Percentiles rank a stretch among this genome's conserved stretches.
These are phyloP conservation scores for Thomomys bottae DNA, from an alignment of 2,113 vertebrate species.

Conservation along the genomic window DNA sequence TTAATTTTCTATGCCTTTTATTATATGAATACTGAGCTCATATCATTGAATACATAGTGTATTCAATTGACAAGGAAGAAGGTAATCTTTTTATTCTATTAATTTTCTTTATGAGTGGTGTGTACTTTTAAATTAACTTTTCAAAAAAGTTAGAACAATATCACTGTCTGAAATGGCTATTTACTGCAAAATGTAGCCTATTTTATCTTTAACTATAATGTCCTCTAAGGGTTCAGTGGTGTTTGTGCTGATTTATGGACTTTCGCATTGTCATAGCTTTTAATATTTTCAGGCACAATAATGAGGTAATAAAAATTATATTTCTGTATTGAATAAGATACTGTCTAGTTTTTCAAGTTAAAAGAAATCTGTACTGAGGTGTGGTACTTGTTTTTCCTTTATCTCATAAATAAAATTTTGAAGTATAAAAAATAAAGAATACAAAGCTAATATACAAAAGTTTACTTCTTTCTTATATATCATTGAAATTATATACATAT, in stretches of 20 bases:
- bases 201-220: background rate
- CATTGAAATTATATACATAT: too few species aligned
- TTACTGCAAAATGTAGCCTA: background rate
- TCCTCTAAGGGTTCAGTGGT: background rate
- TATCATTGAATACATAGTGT: background rate
- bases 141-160: background rate
- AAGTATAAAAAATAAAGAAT: background rate
- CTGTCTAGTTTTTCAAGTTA: background rate
- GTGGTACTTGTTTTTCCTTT: background rate
- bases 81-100: background rate
- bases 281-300: slow-evolving; percentile 12
- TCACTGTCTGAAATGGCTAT: background rate
- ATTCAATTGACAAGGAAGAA: slow-evolving; percentile 19
- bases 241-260: background rate
- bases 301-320: background rate
- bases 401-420: background rate
- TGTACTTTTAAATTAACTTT: background rate
- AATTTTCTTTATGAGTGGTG: background rate
- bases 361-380: background rate
- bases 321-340: background rate
- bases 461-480: too few species aligned
- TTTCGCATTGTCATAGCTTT: background rate
- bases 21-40: background rate
- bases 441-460: background rate
- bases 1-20: background rate